Conservation (phyloP, 2,113 vertebrate species). For the Callithrix jacchus region DNA sequence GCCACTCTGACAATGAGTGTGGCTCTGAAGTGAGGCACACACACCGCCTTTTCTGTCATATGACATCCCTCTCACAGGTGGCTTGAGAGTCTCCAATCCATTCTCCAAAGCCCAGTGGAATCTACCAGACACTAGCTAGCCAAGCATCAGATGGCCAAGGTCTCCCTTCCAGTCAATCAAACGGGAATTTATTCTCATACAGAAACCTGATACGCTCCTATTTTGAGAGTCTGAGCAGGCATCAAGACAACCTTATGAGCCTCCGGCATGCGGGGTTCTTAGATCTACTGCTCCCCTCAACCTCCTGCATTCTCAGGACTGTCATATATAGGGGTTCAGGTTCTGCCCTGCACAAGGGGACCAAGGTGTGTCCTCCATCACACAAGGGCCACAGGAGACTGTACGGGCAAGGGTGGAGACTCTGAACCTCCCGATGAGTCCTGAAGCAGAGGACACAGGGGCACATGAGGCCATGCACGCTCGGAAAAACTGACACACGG, state of each 20-base stretch:
- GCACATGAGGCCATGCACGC: background rate
- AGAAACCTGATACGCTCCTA: background rate
- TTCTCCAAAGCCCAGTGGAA: background rate
- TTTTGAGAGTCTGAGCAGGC: background rate
- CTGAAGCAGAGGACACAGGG: background rate
- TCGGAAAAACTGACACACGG: background rate
- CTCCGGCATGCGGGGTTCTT: background rate
- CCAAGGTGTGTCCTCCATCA: no score
- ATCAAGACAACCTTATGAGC: background rate
- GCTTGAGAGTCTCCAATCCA: background rate
- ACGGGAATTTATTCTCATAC: background rate
- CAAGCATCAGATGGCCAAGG: background rate
- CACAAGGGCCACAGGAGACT: rapidly evolving
- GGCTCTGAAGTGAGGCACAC: background rate
- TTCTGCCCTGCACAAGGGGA: background rate
- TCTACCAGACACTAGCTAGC: background rate
- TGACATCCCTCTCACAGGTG: background rate
- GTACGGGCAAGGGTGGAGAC: background rate
- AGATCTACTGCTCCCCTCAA: background rate
- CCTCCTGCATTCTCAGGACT: background rate
- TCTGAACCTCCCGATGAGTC: background rate
- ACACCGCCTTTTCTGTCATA: background rate
- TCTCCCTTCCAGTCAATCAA: background rate
- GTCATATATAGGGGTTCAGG: background rate
- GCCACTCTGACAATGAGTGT: background rate